These are phyloP conservation scores for Drosophila paranaensis DNA, from an alignment of 2,888 invertebrate species.

Conservation along the genomic window DNA sequence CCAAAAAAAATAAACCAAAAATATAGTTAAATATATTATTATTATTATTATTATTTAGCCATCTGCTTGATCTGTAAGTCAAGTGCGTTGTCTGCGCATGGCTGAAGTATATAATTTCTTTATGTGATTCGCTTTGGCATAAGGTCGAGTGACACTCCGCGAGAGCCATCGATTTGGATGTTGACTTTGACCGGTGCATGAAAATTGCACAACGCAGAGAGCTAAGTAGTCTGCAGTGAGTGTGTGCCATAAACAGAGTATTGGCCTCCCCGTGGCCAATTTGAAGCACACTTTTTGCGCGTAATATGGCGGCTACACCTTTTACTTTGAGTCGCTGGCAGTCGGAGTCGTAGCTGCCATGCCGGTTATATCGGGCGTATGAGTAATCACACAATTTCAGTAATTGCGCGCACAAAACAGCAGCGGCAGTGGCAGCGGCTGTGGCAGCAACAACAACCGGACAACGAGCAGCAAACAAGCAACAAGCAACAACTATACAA, in stretches of 20 bases:
- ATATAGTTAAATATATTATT: constrained; percentile 15
- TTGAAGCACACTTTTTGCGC: constrained; percentile 77
- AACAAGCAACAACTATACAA: constrained; percentile 53
- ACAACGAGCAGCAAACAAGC: constrained; percentile 36
- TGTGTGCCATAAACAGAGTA: constrained; percentile 70
- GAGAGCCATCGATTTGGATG: constrained; percentile 48
- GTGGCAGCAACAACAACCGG: constrained; percentile 40
- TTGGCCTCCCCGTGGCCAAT: constrained; percentile 76
- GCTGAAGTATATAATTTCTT: constrained; percentile 68
- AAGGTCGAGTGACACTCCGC: constrained; percentile 77
- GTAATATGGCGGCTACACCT: constrained; percentile 76
- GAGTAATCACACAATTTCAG: constrained; percentile 78
- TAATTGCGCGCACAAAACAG: constrained; percentile 70
- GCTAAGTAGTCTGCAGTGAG: constrained; percentile 29
- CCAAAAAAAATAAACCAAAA: background rate
- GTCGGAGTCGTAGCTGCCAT: background rate
- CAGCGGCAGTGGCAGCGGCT: constrained; percentile 37
- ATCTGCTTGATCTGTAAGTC: background rate
- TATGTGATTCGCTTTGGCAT: constrained; percentile 47
- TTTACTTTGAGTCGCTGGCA: constrained; percentile 59
- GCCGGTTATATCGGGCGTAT: constrained; percentile 81
- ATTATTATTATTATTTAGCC: background rate
- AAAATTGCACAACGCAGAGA: constrained; percentile 59
- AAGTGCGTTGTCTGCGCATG: constrained; percentile 1
- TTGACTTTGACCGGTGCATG: constrained; percentile 75